Conservation (phyloP, 2,797 vertebrate species). For the Anabacerthia variegaticeps region DNA sequence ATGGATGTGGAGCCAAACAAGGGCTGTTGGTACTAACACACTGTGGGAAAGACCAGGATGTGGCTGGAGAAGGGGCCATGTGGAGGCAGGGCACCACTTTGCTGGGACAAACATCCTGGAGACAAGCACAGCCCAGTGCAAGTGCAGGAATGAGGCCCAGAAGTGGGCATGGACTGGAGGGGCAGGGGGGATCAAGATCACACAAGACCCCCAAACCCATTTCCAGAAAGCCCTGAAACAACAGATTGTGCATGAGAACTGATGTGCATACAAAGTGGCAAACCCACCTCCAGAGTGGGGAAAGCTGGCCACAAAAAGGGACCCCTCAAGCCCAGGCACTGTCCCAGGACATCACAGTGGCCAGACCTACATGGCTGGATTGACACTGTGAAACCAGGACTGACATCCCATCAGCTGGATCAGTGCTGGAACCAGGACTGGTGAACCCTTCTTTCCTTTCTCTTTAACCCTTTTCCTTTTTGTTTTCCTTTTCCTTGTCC, state of each 20-base stretch:
- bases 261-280: background rate
- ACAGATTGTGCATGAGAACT: background rate
- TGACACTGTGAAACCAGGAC: background rate
- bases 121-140: background rate
- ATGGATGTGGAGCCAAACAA: background rate
- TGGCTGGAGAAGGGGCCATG: background rate
- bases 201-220: background rate
- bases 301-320: background rate
- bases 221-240: background rate
- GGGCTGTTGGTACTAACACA: background rate
- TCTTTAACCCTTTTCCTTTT: no score
- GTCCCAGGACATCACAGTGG: background rate
- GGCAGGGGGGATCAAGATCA: background rate
- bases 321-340: background rate
- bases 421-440: background rate
- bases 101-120: background rate
- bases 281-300: background rate
- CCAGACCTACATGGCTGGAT: background rate
- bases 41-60: background rate
- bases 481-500: no score
- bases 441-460: background rate
- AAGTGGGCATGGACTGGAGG: background rate
- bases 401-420: background rate
- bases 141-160: background rate
- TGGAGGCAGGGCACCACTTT: rapidly evolving